Evolutionary conservation across 2,888 invertebrate species (phyloP), one percentile per base, ranked within the genome.

Genomic region (Rotaria sp.): DNA sequence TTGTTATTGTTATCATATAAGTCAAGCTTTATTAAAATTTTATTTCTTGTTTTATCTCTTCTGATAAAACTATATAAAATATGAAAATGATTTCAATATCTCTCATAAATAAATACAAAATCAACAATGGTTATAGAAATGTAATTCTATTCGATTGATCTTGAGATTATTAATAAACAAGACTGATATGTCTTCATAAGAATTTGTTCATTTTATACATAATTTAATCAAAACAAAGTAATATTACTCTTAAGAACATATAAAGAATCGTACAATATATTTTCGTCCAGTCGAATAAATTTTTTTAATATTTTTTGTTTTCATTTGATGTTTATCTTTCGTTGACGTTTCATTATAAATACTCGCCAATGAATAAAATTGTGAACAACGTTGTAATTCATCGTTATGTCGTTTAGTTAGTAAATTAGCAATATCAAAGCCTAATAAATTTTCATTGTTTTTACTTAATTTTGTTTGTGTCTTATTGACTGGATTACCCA

Each of bases 361-460:
- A 67, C 67, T 67, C 3, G 67, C 67, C 21, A 67, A 35, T 18
- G 67, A 67, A 67, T 67, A 67, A 35, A 67, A 67, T 67, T 67
- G 67, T 35, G 67, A 35, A 67, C 67, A 67, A 38, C 67, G 67
- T 67, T 67, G 67, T 8, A 67, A 67, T 67, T 67, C 67, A 67
- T 10, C 4, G 21, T 67, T 67, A 67, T 67, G 67, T 7, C 67
- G 67, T 35, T 38, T 18, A 67, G 8, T 26, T 21, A 67, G 21
- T 35, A 35, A 5, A 35, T 67, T 35, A 18, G 35, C 35, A 35
- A 2, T 21, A 18, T 35, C 35, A 1, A 5, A 21, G 15, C 67
- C 67, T 21, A 67, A 67, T 35, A 67, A 67, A 35, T 35, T 5
- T 67, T 67, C 10, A 67, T 67, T 67, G 10, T 18, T 35, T 67